These are phyloP conservation scores for Eupithecia exiguata DNA, from an alignment of 2,888 invertebrate genomes.

Conservation along the genomic window DNA sequence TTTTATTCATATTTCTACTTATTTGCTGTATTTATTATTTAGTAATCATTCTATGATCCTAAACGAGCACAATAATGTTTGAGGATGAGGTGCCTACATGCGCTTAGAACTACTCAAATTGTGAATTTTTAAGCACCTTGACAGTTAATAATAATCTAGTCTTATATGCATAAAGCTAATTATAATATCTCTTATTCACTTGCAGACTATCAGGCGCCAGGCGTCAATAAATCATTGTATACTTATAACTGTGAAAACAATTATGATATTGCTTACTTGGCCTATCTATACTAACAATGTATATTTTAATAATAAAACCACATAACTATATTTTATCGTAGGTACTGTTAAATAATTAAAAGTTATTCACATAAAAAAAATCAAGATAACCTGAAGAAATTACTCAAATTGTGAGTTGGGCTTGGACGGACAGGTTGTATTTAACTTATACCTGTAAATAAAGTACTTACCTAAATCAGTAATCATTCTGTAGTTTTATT, in stretches of 20 bases:
- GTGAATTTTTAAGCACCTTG: neutral
- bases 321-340: neutral
- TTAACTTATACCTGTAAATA: slow-evolving; percentile 44
- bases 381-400: neutral
- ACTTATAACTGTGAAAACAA: neutral
- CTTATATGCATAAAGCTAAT: slow-evolving; percentile 21
- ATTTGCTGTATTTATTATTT: slow-evolving; percentile 7
- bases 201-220: neutral
- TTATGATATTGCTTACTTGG: neutral
- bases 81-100: neutral
- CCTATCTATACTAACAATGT: slow-evolving; percentile 1
- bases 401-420: slow-evolving; percentile 3
- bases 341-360: neutral
- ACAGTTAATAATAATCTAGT: slow-evolving; percentile 33
- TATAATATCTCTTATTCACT: neutral
- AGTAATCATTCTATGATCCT: neutral
- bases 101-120: neutral
- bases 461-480: slow-evolving; percentile 30
- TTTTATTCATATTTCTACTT: slow-evolving; percentile 46
- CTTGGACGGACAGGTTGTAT: slow-evolving; percentile 11
- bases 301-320: slow-evolving; percentile 3
- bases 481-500: slow-evolving; percentile 1
- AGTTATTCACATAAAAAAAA: neutral
- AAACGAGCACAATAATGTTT: neutral
- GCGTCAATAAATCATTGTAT: neutral